Evolutionary conservation across 37 sponge, comb jelly and placozoan genomes (phyloP).

Genomic region (Bolinopsis microptera): DNA sequence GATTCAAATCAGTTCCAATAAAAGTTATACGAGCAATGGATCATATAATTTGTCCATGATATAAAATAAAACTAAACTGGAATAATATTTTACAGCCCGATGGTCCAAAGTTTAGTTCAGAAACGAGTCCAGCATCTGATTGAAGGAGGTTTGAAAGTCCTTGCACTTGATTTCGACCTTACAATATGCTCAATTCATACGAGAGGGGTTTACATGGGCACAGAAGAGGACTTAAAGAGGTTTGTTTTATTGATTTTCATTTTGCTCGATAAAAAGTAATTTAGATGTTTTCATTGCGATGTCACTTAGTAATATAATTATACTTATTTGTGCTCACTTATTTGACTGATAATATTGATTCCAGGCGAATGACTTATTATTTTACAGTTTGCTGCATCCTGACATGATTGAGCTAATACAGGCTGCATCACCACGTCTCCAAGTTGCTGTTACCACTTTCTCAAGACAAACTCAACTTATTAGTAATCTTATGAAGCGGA

Average conservation of each 20-base stretch:
- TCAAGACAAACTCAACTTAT: constrained; percentile 24
- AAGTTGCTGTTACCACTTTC: constrained; percentile 39
- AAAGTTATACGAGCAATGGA: too few species aligned
- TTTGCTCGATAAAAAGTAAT: too few species aligned
- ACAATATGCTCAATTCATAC: constrained; percentile 40
- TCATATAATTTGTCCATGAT: too few species aligned
- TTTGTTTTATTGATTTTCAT: too few species aligned
- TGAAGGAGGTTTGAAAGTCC: constrained; percentile 7
- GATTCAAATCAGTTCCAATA: too few species aligned
- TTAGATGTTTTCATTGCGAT: too few species aligned
- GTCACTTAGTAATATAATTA: too few species aligned
- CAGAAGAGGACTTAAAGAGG: constrained; percentile 30
- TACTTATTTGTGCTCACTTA: too few species aligned
- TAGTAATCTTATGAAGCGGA: background rate
- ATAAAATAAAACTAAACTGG: too few species aligned
- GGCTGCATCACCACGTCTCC: constrained; percentile 1
- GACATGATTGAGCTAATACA: constrained; percentile 9
- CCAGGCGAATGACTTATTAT: background rate
- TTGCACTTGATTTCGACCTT: constrained; percentile 22
- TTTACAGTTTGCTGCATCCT: constrained; percentile 15
- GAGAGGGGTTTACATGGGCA: constrained; percentile 14
- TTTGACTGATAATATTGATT: too few species aligned
- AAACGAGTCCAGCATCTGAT: background rate
- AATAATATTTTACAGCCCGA: background rate
- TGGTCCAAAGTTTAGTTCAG: constrained; percentile 26